These are phyloP conservation scores for Melanostoma scalare DNA, from an alignment of 2,888 invertebrate genomes.

Conservation along the genomic window DNA sequence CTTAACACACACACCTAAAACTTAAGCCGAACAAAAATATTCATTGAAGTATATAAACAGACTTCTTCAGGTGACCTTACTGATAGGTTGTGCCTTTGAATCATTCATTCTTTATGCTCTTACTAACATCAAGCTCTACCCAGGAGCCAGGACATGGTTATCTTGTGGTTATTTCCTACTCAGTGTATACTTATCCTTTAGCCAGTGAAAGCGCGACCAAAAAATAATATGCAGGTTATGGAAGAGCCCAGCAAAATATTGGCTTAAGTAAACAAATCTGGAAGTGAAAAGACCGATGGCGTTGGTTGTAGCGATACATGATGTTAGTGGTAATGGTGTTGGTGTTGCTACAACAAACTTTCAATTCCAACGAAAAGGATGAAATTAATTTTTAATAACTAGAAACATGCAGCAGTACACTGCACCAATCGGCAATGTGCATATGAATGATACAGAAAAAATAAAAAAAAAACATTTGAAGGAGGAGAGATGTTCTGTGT, in stretches of 20 bases:
- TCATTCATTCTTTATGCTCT: conserved; percentile 54
- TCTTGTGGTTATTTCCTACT: conserved; percentile 60
- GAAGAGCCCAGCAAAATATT: conserved; percentile 18
- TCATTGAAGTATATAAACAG: conserved; percentile 3
- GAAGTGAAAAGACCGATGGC: conserved; percentile 21
- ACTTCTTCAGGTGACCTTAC: conserved; percentile 54
- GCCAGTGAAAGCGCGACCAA: conserved; percentile 14
- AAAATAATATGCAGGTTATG: conserved; percentile 42
- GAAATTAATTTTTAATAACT: conserved; percentile 68
- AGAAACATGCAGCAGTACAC: conserved; percentile 61
- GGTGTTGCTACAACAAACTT: conserved; percentile 54
- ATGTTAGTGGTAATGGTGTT: conserved; percentile 32
- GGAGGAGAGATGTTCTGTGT: conserved; percentile 55
- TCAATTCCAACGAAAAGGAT: conserved; percentile 48
- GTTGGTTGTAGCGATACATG: conserved; percentile 3
- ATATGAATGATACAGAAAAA: conserved; percentile 39
- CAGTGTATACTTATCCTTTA: conserved; percentile 24
- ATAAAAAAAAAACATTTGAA: conserved; percentile 1
- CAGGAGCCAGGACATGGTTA: conserved; percentile 58
- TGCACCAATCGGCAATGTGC: conserved; percentile 62
- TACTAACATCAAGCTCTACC: conserved; percentile 52
- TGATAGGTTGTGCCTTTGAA: conserved; percentile 56
- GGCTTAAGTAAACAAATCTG: conserved; percentile 61
- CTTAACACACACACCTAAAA: not conserved
- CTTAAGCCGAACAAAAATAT: conserved; percentile 1